Conservation (phyloP, 2,888 invertebrate genomes). For the Drosophila silvestris region DNA sequence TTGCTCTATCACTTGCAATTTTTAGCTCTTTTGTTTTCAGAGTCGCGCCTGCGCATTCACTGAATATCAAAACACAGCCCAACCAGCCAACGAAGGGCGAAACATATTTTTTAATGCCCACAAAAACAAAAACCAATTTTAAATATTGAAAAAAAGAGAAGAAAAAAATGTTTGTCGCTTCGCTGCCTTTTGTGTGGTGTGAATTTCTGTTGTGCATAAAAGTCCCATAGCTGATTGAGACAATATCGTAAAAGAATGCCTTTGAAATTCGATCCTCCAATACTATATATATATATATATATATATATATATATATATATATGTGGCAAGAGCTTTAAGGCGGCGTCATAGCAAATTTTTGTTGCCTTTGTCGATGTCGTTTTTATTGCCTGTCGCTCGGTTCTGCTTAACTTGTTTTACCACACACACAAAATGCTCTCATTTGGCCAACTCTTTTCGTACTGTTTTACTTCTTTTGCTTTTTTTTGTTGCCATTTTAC, state of each 20-base stretch:
- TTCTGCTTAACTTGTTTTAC: slow-evolving; percentile 80
- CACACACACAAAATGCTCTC: slow-evolving; percentile 79
- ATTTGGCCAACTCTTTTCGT: slow-evolving; percentile 57
- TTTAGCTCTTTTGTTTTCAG: slow-evolving; percentile 47
- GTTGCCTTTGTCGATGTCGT: slow-evolving; percentile 73
- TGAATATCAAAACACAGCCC: slow-evolving; percentile 36
- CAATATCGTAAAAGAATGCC: slow-evolving; percentile 77
- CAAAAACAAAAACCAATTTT: slow-evolving; percentile 2
- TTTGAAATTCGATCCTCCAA: slow-evolving; percentile 70
- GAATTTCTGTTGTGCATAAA: slow-evolving; percentile 46
- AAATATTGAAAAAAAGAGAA: background rate
- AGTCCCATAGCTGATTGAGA: slow-evolving; percentile 75
- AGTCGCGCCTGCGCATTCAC: slow-evolving; percentile 64
- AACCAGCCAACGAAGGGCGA: slow-evolving; percentile 5
- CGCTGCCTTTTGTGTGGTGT: slow-evolving; percentile 38
- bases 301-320: background rate
- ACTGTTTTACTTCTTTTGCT: slow-evolving; percentile 9
- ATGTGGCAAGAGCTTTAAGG: slow-evolving; percentile 6
- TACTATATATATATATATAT: background rate
- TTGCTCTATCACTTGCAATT: slow-evolving; percentile 72
- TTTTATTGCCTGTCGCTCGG: slow-evolving; percentile 53
- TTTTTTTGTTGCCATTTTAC: slow-evolving; percentile 63
- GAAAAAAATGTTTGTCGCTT: slow-evolving; percentile 16
- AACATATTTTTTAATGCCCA: slow-evolving; percentile 4
- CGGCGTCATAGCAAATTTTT: slow-evolving; percentile 72